Evolutionary conservation across 2,888 invertebrate genomes (phyloP).

Genomic region (Pheosia gnoma): DNA sequence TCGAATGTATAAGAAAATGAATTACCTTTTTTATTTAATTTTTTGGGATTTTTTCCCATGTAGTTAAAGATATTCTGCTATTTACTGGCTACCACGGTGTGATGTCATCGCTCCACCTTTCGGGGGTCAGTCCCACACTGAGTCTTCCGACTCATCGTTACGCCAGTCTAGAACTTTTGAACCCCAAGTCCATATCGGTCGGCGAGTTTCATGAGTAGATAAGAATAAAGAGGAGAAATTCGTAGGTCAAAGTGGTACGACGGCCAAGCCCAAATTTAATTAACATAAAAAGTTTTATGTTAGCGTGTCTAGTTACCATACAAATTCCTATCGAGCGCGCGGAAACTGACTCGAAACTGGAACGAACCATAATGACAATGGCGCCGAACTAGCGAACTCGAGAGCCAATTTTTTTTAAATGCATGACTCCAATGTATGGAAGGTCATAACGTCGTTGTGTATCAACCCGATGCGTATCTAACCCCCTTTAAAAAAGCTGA

Average conservation of each 20-base stretch:
- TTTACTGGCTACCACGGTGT: too few relatives aligned
- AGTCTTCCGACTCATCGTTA: too few relatives aligned
- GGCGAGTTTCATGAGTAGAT: too few relatives aligned
- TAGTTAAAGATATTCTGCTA: too few relatives aligned
- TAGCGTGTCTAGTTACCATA: constrained; percentile 43
- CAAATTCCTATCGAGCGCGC: constrained; percentile 35
- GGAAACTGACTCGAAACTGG: constrained; percentile 54
- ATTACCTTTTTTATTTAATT: too few relatives aligned
- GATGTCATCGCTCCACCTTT: too few relatives aligned
- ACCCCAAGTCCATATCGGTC: too few relatives aligned
- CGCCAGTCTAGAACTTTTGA: too few relatives aligned
- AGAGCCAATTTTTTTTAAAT: constrained; percentile 68
- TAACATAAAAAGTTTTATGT: constrained; percentile 53
- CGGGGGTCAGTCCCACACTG: too few relatives aligned
- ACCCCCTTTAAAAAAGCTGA: constrained; percentile 61
- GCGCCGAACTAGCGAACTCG: constrained; percentile 46
- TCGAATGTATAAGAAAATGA: too few relatives aligned
- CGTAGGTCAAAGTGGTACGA: not conserved
- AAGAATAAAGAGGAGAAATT: not conserved
- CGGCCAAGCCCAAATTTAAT: constrained; percentile 46
- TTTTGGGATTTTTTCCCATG: too few relatives aligned
- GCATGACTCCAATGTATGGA: constrained; percentile 59
- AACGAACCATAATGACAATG: constrained; percentile 61
- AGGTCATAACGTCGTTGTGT: constrained; percentile 62
- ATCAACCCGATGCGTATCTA: constrained; percentile 63